phyloP scores from a whole-genome alignment of 2,113 vertebrate species.

The Seriola aureovittata region DNA sequence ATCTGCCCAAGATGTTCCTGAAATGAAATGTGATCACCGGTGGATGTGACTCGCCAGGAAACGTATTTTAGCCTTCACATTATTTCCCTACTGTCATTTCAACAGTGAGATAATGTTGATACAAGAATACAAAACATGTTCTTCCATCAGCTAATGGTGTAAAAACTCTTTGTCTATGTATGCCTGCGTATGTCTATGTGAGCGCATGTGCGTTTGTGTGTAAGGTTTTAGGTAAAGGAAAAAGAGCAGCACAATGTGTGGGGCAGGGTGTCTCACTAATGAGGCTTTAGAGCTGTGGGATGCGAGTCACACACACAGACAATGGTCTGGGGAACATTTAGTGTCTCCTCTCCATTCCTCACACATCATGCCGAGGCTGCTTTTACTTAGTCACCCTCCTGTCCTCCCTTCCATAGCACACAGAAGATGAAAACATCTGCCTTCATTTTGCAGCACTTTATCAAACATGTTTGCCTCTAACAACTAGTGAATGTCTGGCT shows the following conservation, averaged over 20 bases:
- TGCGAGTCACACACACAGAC: slow-evolving; percentile 78
- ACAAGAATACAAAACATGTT: slow-evolving; percentile 23
- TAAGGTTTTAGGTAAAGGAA: slow-evolving; percentile 48
- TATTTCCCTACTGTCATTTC: neutral
- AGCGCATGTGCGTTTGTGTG: slow-evolving; percentile 35
- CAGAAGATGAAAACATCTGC: slow-evolving; percentile 75
- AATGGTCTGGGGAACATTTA: slow-evolving; percentile 79
- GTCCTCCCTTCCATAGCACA: slow-evolving; percentile 43
- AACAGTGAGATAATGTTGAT: neutral
- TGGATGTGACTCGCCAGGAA: slow-evolving; percentile 5
- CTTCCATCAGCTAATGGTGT: slow-evolving; percentile 37
- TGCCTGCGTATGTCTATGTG: neutral
- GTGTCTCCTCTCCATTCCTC: slow-evolving; percentile 74
- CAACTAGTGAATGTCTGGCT: slow-evolving; percentile 68
- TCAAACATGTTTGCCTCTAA: slow-evolving; percentile 59
- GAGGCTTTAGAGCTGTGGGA: slow-evolving; percentile 82
- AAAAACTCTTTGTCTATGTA: slow-evolving; percentile 11
- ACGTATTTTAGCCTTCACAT: neutral
- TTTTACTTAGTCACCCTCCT: slow-evolving; percentile 67
- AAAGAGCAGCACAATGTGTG: slow-evolving; percentile 74
- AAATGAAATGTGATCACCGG: slow-evolving; percentile 39
- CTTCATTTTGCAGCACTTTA: slow-evolving; percentile 47
- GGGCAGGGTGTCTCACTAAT: slow-evolving; percentile 84
- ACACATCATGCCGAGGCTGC: slow-evolving; percentile 68
- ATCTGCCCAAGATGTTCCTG: slow-evolving; percentile 29